A percentile compares a stretch with the other conserved stretches of the same genome.
Conservation (phyloP, 1,140 invertebrate genomes). For the Nephotettix cincticeps region DNA sequence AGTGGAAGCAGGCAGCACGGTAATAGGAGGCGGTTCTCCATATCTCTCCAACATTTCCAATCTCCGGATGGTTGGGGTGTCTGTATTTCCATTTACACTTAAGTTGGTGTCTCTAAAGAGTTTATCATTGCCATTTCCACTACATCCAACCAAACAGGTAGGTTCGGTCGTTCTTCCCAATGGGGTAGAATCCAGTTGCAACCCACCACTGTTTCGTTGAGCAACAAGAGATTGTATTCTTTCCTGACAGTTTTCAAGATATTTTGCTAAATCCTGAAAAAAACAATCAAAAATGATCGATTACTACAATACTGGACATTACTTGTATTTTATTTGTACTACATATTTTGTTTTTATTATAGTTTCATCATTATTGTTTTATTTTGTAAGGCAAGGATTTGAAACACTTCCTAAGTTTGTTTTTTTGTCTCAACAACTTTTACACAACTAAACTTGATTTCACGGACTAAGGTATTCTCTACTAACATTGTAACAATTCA, state of each 20-base stretch:
- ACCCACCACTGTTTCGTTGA: background rate
- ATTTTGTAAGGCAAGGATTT: background rate
- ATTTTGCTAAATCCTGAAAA: background rate
- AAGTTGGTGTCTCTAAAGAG: background rate
- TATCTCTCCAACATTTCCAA: background rate
- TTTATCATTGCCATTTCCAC: background rate
- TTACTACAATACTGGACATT: background rate
- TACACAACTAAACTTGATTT: background rate
- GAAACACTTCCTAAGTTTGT: background rate
- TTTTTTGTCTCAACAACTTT: background rate
- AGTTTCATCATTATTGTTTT: background rate
- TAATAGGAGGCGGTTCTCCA: background rate
- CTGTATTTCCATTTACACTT: background rate
- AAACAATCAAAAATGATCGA: background rate
- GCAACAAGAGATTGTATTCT: constrained; percentile 1
- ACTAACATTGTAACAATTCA: background rate
- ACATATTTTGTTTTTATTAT: background rate
- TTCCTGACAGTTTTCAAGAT: background rate
- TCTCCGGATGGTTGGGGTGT: background rate
- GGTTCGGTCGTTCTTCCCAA: background rate
- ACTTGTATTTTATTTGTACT: background rate
- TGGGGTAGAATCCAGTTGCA: background rate
- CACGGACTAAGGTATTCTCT: background rate
- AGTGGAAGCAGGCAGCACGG: background rate
- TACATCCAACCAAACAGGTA: background rate